Conservation (phyloP, 2,797 vertebrate genomes). For the Semaprochilodus insignis region DNA sequence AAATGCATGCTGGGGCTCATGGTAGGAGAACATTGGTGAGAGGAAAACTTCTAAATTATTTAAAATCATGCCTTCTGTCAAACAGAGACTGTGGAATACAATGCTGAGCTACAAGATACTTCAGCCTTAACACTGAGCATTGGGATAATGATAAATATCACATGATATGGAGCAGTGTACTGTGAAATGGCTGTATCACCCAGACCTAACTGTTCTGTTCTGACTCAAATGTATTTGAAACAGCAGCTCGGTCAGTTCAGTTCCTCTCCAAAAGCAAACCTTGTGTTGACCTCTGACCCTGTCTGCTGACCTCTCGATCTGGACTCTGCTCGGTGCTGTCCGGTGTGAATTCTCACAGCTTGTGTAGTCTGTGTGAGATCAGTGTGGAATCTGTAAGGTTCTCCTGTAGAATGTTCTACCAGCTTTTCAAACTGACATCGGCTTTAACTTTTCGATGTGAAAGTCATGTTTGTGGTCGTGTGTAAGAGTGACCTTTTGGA, state of each 20-base stretch:
- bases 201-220: not conserved
- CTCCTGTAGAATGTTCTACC: not conserved
- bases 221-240: not conserved
- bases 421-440: not conserved
- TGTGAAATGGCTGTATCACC: not conserved
- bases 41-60: too few relatives aligned
- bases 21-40: too few relatives aligned
- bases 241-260: not conserved
- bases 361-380: not conserved
- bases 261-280: not conserved
- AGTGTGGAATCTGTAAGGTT: constrained; percentile 7
- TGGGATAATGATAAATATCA: too few relatives aligned
- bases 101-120: too few relatives aligned
- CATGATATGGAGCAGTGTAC: too few relatives aligned
- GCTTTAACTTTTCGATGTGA: not conserved
- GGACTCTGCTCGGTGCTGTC: not conserved
- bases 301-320: not conserved
- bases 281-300: not conserved
- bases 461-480: constrained; percentile 22
- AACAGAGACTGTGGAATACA: too few relatives aligned
- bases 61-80: too few relatives aligned
- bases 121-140: too few relatives aligned
- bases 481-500: not conserved
- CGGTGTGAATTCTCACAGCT: not conserved
- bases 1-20: too few relatives aligned